These are phyloP conservation scores for Conger conger DNA, from an alignment of 2,113 vertebrate species.

Conservation along the genomic window DNA sequence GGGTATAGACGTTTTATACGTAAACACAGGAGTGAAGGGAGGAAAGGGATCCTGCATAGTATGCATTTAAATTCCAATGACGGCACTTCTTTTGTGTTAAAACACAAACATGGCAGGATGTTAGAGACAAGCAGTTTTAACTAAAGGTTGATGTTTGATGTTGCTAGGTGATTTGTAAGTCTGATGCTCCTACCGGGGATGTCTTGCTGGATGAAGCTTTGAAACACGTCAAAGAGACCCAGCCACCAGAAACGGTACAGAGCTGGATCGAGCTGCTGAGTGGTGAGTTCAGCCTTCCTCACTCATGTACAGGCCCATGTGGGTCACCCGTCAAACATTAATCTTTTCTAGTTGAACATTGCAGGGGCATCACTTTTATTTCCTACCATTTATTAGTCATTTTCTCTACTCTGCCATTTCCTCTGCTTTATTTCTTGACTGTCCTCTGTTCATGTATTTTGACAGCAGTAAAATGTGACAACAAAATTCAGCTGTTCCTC, in stretches of 20 bases:
- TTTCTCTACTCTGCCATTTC: not conserved
- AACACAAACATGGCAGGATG: not conserved
- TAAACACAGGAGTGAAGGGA: too few species aligned
- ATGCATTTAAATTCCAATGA: not conserved
- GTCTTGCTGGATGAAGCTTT: constrained; percentile 96
- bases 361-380: too few species aligned
- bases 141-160: constrained; percentile 27
- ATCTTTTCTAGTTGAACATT: too few species aligned
- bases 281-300: constrained; percentile 71
- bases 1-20: too few species aligned
- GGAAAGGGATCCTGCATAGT: too few species aligned
- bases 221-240: constrained; percentile 96
- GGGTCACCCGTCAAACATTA: not conserved
- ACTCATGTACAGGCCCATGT: not conserved
- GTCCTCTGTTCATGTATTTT: not conserved
- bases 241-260: constrained; percentile 95
- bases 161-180: constrained; percentile 92
- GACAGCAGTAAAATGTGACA: not conserved
- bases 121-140: constrained; percentile 5
- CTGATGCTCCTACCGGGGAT: constrained; percentile 94
- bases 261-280: constrained; percentile 99
- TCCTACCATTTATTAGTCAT: not conserved
- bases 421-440: not conserved
- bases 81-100: not conserved
- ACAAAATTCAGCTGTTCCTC: not conserved